Base-by-base conservation (phyloP, 2,888 invertebrate genomes). In the Fabriciana adippe region DNA sequence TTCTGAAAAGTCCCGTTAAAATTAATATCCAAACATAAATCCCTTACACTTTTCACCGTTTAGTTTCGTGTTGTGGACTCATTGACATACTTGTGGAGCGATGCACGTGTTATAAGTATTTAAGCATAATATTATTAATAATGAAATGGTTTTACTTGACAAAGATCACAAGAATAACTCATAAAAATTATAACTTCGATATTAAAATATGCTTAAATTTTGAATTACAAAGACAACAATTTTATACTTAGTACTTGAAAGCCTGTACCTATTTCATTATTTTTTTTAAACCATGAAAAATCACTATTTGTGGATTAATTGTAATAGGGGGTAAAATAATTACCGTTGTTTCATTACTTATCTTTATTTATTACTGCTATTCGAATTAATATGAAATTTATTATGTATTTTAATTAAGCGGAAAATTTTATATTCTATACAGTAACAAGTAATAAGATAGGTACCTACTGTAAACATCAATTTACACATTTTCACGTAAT, bases 1-100 rank as follows among this genome's bases (percentile, higher is more conserved):
- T 55, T 66, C 50, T 16, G 61, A n/a, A 21, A 55, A 26, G n/a
- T 67, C 56, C 69, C 65, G 70, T 70, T 70, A 69, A 59, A 56
- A 41, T 11, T 41, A 8, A 41, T 62, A 8, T 60, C 35, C 21
- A 54, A 66, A 57, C 50, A 6, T 50, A n/a, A n/a, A 64, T 53
- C 59, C 53, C 31, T 66, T 68, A 35, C 45, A 41, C 18, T 45
- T 48, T 21, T 35, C 14, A 57, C 18, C 64, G 45, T 45, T 56
- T 16, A 45, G 47, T 54, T 21, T 63, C 41, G 14, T 45, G 60
- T 59, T 21, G 2, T 45, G 53, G 51, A 31, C n/a, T 54, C 54
- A 69, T 62, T 69, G 59, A 69, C 57, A 64, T 65, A 69, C 66
- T 59, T 59, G 18, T 59, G 45, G 35, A 47, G 14, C n/a, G 16